Evolutionary conservation across 2,797 vertebrate genomes (phyloP).

Genomic region (Eospalax fontanierii): DNA sequence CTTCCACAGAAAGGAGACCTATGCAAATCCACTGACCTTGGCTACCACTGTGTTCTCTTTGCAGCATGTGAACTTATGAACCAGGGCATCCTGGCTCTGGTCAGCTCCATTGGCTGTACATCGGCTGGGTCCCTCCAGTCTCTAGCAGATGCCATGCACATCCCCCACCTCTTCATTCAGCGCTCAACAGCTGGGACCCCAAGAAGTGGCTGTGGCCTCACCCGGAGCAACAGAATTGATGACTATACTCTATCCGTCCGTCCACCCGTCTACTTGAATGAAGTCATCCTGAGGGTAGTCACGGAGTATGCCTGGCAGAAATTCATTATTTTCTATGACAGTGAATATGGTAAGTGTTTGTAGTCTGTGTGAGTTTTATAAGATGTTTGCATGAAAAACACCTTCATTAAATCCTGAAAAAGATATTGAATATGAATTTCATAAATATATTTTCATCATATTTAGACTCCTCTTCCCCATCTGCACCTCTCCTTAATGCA

Average conservation of each 20-base stretch:
- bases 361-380: constrained; percentile 38
- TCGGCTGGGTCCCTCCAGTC: constrained; percentile 97
- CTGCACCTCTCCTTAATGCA: too few species aligned
- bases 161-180: constrained; percentile 99
- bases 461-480: too few species aligned
- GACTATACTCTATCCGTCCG: constrained; percentile 98
- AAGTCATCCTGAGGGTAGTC: constrained; percentile 98
- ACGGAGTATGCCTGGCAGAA: constrained; percentile 99
- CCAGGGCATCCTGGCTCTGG: constrained; percentile 98
- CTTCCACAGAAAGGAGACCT: background rate
- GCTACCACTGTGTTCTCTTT: constrained; percentile 81
- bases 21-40: constrained; percentile 15
- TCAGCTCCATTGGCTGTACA: constrained; percentile 98
- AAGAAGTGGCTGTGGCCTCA: constrained; percentile 94
- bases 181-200: constrained; percentile 94
- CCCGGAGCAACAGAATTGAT: constrained; percentile 93
- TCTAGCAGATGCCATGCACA: constrained; percentile 98
- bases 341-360: constrained; percentile 94
- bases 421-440: constrained; percentile 22
- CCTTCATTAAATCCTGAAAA: constrained; percentile 32
- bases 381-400: constrained; percentile 45
- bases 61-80: constrained; percentile 99
- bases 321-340: constrained; percentile 99
- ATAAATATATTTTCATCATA: too few species aligned
- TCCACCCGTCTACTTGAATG: constrained; percentile 97